Conservation (phyloP, 2,113 vertebrate species). For the Calyptomena viridis region DNA sequence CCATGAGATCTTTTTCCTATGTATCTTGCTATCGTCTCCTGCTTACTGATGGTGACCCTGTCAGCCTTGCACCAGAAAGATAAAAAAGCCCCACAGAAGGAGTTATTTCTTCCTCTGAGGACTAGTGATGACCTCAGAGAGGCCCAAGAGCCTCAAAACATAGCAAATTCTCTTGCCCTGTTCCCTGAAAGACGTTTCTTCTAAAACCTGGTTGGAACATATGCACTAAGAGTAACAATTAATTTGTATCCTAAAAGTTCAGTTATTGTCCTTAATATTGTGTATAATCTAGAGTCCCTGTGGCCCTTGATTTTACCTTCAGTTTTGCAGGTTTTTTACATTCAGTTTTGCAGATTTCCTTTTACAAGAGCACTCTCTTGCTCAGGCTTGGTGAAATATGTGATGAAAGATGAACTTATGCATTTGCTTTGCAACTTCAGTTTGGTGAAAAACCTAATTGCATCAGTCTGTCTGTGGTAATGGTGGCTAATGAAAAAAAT, state of each 20-base stretch:
- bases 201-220: neutral
- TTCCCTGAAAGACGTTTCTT: neutral
- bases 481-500: neutral
- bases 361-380: neutral
- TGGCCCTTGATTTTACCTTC: neutral
- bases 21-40: neutral
- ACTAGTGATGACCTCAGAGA: neutral
- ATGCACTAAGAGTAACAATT: rapidly evolving
- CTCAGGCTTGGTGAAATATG: neutral
- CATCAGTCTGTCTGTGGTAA: neutral
- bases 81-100: neutral
- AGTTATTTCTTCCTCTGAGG: neutral
- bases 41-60: neutral
- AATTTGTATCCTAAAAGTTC: neutral
- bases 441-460: neutral
- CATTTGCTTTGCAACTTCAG: neutral
- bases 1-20: neutral
- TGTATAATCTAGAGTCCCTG: neutral
- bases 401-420: neutral
- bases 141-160: neutral
- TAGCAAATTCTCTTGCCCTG: neutral
- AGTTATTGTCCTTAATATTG: neutral
- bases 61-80: neutral
- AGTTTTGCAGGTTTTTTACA: neutral
- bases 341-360: neutral